Base-by-base conservation (phyloP, 2,888 invertebrate species). In the Linyphia triangularis region DNA sequence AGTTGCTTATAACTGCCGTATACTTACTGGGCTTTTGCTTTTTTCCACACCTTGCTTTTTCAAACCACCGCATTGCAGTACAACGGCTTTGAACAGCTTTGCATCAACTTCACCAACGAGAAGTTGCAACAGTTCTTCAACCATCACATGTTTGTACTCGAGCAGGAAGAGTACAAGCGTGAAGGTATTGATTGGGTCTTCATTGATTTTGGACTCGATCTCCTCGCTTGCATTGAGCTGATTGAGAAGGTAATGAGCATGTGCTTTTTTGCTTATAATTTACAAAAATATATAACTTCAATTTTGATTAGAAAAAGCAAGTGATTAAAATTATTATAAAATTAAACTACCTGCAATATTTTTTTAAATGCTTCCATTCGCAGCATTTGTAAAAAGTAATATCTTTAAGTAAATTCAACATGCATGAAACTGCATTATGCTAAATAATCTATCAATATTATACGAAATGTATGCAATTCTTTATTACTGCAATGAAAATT, bases 41-140 rank as follows among this genome's bases (percentile, higher is more conserved):
- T 85, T 77, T 79, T 51, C 43, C 67, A 28, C 10, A 30, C 30
- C 63, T 79, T 57, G 24, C 37, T 83, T 78, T 77, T 75, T 81
- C 82, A 65, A 26, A 79, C 61, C 37, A 91, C 91, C 65, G 59
- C 90, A 92, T 43, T 91, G 86, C 94, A 98, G 98, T 98, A 94
- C 95, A 99, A 99, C 95, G 98, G 98, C 94, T 99, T 99, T 95
- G 99, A 99, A 94, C 99, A 99, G 95, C 95, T 99, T 94, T 99
- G 99, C 95, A 99, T 99, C 96, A 99, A 99, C 95, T 99, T 99
- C 95, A 99, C 99, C 94, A 99, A 99, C 94, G 99, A 99, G 94
- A 98, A 98, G 95, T 95, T 99, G 92, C 99, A 99, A 95, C 99
- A 99, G 94, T 99, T 99, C 95, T 99, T 99, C 96, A 99, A 99